These are phyloP conservation scores for Hydractinia echinata DNA, from an alignment of 30 jellyfish, hydroid and myxozoan species.

Conservation along the genomic window DNA sequence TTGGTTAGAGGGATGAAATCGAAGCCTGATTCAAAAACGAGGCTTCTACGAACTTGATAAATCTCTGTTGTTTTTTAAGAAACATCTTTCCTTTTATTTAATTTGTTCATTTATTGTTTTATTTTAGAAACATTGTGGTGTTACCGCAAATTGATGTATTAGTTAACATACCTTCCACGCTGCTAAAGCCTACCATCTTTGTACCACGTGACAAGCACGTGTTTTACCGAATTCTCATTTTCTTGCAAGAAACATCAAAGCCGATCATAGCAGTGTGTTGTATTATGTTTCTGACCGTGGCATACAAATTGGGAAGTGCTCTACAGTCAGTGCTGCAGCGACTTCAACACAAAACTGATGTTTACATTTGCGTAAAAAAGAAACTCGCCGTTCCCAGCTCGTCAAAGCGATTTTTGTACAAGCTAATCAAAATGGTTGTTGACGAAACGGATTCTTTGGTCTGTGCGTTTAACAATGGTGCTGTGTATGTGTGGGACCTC, in stretches of 20 bases:
- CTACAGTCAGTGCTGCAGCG: background rate
- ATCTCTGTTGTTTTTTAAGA: too few relatives aligned
- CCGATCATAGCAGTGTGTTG: slow-evolving; percentile 25
- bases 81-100: too few relatives aligned
- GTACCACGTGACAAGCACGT: background rate
- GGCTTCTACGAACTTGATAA: too few relatives aligned
- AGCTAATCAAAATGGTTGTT: slow-evolving; percentile 18
- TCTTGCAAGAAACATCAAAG: slow-evolving; percentile 6
- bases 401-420: slow-evolving; percentile 16
- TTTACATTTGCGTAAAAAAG: background rate
- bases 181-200: background rate
- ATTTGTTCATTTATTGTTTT: too few relatives aligned
- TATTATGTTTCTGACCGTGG: background rate
- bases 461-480: slow-evolving; percentile 16
- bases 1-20: too few relatives aligned
- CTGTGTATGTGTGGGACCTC: slow-evolving; percentile 38
- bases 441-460: slow-evolving; percentile 28
- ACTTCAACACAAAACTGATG: background rate
- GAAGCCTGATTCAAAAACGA: too few relatives aligned
- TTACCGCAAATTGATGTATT: slow-evolving; percentile 50
- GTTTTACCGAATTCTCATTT: background rate
- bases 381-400: slow-evolving; percentile 9
- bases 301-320: slow-evolving; percentile 1
- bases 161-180: background rate
- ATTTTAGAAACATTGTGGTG: slow-evolving; percentile 48